Evolutionary conservation across 2,888 invertebrate species (phyloP), one percentile per base, ranked within the genome.

Genomic region (Agonopterix alstromeriana): DNA sequence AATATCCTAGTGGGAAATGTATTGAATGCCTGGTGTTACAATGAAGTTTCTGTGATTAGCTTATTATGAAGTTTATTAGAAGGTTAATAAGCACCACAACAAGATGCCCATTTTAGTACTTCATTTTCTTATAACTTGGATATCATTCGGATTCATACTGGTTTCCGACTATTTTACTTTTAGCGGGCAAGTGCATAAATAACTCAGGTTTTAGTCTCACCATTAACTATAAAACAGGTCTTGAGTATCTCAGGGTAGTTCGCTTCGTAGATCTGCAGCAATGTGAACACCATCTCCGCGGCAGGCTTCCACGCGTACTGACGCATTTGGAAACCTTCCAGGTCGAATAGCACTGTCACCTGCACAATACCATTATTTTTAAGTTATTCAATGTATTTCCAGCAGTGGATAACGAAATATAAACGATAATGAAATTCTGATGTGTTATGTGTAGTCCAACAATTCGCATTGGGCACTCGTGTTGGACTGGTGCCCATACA

Each of bases 201-300:
- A 3, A 17, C 11, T 12, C 3, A 42, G 42, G 11, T 42, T 8
- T 10, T n/a, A 11, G 8, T 42, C 8, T 42, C 85, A 96, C 97
- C 96, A 69, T 98, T 97, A 17, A 97, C 91, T 46, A 97, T 94
- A 70, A 93, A 95, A 75, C 97, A 95, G 53, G 90, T 90, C 80
- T 97, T 97, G 46, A 98, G 84, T 67, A 97, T 94, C 85, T 98
- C 97, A 0, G 97, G 97, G 73, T 97, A 97, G 82, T 98, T 97
- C 45, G 95, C 94, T 79, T 97, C 97, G 70, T 97, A 95, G 73
- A 97, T 92, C 77, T 96, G 94, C 41, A 97, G 91, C 36, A 97
- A 77, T 0, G 93, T 91, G 63, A 97, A 92, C 17, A 96, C 93
- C 68, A 95, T 90, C 79, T 97, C 95, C 1, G 94, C 93, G 48